phyloP scores from a whole-genome alignment of 2,888 invertebrate genomes.

The Notodonta dromedarius region DNA sequence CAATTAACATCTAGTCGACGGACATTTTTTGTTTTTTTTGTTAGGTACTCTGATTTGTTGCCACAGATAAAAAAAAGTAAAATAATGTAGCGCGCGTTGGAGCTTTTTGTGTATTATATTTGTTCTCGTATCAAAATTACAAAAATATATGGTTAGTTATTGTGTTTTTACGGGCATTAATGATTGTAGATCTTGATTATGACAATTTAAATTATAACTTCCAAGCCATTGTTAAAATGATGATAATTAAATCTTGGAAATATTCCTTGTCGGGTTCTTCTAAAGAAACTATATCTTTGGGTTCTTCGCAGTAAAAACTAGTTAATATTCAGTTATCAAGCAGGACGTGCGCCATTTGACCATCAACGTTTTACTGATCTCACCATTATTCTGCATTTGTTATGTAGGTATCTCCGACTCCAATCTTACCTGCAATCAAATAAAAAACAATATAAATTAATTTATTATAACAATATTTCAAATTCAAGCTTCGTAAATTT shows the following conservation, averaged over 20 bases:
- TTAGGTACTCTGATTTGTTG: slow-evolving; percentile 17
- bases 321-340: too few relatives aligned
- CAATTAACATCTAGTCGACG: slow-evolving; percentile 48
- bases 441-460: not conserved
- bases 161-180: slow-evolving; percentile 11
- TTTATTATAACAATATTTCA: not conserved
- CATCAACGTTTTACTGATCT: not conserved
- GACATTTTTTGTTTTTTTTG: slow-evolving; percentile 21
- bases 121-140: not conserved
- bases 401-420: not conserved
- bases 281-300: too few relatives aligned
- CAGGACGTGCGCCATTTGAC: too few relatives aligned
- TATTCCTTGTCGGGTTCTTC: too few relatives aligned
- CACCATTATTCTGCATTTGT: not conserved
- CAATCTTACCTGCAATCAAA: slow-evolving; percentile 5
- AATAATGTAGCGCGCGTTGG: slow-evolving; percentile 6
- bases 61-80: slow-evolving; percentile 25
- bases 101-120: not conserved
- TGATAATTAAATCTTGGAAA: not conserved
- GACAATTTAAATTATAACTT: slow-evolving; percentile 18
- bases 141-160: slow-evolving; percentile 12
- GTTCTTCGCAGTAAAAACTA: too few relatives aligned
- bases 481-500: slow-evolving; percentile 1
- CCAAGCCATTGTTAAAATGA: not conserved
- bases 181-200: slow-evolving; percentile 11